A percentile compares a stretch with the other conserved stretches of the same genome.
Conservation (phyloP, 2,113 vertebrate genomes). For the Nesogale talazaci region DNA sequence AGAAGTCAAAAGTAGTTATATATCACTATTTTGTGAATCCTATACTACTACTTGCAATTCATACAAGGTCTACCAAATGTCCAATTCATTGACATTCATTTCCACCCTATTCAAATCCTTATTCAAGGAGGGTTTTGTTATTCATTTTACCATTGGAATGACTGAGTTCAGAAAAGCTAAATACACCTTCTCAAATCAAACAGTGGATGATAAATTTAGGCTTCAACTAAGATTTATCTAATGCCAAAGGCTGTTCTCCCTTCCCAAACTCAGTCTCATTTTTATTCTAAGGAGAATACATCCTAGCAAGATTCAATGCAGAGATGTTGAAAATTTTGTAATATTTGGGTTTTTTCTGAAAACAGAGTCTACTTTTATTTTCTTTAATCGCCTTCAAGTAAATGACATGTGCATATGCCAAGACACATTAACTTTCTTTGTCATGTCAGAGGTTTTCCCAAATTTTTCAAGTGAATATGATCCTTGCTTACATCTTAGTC, state of each 20-base stretch:
- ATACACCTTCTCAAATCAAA: neutral
- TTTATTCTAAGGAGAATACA: neutral
- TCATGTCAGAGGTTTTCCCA: neutral
- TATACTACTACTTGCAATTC: neutral
- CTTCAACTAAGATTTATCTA: too few relatives aligned
- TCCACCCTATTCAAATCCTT: conserved; percentile 26
- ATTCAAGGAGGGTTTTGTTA: conserved; percentile 1
- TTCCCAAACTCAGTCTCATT: neutral
- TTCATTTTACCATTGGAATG: neutral
- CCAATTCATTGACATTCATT: conserved; percentile 24
- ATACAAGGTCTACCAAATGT: neutral
- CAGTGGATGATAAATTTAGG: too few relatives aligned
- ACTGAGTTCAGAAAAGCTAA: neutral
- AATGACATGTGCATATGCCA: neutral
- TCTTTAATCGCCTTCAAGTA: conserved; percentile 38
- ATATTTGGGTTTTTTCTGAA: conserved; percentile 37
- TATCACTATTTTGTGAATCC: neutral
- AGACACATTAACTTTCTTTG: neutral
- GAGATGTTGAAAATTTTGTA: neutral
- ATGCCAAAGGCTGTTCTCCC: neutral
- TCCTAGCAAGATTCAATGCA: too few relatives aligned
- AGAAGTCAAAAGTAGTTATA: neutral
- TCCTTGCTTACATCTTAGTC: neutral
- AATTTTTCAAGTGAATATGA: neutral
- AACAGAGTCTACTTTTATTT: conserved; percentile 46